Conservation (phyloP, 1,140 invertebrate species). For the Himalopsyche phryganea region DNA sequence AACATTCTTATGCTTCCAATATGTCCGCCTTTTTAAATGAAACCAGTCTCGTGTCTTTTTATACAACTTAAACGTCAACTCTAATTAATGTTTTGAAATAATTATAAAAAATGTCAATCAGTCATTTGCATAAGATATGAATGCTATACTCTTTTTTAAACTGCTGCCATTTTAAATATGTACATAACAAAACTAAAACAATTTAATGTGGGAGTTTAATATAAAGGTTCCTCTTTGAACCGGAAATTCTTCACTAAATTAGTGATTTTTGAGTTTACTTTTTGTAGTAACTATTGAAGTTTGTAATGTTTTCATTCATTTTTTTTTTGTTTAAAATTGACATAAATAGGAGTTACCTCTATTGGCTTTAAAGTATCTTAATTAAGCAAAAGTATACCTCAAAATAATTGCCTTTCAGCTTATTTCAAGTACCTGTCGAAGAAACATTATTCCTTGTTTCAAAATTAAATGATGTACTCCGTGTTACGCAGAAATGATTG, state of each 20-base stretch:
- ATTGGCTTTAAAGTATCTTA: constrained; percentile 6
- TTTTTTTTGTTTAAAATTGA: background rate
- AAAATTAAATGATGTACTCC: constrained; percentile 5
- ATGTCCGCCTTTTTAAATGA: too few relatives aligned
- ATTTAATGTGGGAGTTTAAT: too few relatives aligned
- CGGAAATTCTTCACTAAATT: too few relatives aligned
- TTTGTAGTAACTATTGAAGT: too few relatives aligned
- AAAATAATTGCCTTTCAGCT: background rate
- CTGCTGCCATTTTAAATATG: too few relatives aligned
- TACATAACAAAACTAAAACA: too few relatives aligned
- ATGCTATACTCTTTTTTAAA: background rate
- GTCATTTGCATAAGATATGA: background rate
- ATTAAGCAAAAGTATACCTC: background rate
- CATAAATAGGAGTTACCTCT: background rate
- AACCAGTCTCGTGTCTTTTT: too few relatives aligned
- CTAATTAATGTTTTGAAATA: too few relatives aligned
- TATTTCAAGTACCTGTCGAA: constrained; percentile 3
- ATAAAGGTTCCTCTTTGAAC: too few relatives aligned
- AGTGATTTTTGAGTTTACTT: too few relatives aligned
- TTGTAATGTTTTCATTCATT: background rate
- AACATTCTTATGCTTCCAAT: too few relatives aligned
- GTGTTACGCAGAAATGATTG: background rate
- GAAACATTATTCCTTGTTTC: constrained; percentile 1
- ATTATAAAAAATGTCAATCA: background rate
- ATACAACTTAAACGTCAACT: too few relatives aligned